phyloP scores from a whole-genome alignment of 2,113 vertebrate species.

The Rhinolophus ferrumequinum region DNA sequence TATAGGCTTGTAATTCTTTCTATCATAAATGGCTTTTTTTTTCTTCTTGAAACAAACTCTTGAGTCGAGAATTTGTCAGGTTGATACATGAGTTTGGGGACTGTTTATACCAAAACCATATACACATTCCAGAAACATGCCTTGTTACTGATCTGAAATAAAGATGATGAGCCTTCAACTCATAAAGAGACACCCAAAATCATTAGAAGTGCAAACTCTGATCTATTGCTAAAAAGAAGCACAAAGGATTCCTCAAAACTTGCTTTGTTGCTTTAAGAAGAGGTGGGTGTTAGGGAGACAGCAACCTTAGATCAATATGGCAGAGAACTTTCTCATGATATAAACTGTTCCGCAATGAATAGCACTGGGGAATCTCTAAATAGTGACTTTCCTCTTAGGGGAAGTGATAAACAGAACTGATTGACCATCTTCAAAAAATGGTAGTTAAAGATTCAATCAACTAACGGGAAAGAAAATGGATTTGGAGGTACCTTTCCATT shows the following conservation, averaged over 20 bases:
- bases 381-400: not conserved
- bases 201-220: not conserved
- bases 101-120: conserved; percentile 62
- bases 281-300: not conserved
- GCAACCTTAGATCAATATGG: not conserved
- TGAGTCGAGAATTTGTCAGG: conserved; percentile 71
- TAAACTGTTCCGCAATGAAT: not conserved
- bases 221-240: not conserved
- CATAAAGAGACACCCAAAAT: not conserved
- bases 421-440: not conserved
- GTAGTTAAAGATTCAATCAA: not conserved
- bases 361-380: not conserved
- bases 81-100: conserved; percentile 71
- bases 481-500: not conserved
- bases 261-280: not conserved
- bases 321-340: not conserved
- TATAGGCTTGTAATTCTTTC: conserved; percentile 42
- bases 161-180: not conserved
- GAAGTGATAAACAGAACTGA: not conserved
- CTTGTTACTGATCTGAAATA: conserved; percentile 32
- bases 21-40: conserved; percentile 19
- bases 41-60: conserved; percentile 63
- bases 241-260: not conserved
- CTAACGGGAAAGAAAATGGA: not conserved
- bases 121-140: conserved; percentile 55